These are phyloP conservation scores for Podarcis raffonei DNA, from an alignment of 2,113 vertebrate species.

Conservation along the genomic window DNA sequence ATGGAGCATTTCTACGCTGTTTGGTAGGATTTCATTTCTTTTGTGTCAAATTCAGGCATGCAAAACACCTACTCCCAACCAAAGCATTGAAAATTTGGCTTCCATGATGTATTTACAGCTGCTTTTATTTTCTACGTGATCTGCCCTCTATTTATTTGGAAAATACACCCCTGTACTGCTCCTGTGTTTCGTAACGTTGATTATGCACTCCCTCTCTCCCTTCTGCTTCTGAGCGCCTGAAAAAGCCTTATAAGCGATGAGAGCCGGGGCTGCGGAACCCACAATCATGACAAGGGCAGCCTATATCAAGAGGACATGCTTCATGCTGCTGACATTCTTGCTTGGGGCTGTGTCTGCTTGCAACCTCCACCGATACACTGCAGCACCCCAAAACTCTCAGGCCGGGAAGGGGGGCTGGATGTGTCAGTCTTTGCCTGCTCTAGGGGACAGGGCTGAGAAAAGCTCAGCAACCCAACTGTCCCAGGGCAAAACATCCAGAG, in stretches of 20 bases:
- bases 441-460: slow-evolving; percentile 4
- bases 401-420: not conserved
- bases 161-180: too few species aligned
- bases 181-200: too few species aligned
- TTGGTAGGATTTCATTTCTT: too few species aligned
- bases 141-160: too few species aligned
- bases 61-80: too few species aligned
- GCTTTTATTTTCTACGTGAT: too few species aligned
- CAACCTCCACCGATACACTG: not conserved
- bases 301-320: fast-evolving
- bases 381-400: too few species aligned
- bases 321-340: not conserved
- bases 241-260: not conserved
- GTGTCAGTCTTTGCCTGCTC: not conserved
- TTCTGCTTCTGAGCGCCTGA: not conserved
- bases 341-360: not conserved
- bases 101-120: too few species aligned
- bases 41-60: too few species aligned
- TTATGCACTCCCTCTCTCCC: too few species aligned
- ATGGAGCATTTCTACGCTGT: too few species aligned
- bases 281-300: fast-evolving
- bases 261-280: not conserved
- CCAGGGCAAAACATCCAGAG: fast-evolving
- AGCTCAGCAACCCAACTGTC: not conserved
- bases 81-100: too few species aligned